Base-by-base conservation (phyloP, 2,888 invertebrate species). In the Tenodera sinensis region DNA sequence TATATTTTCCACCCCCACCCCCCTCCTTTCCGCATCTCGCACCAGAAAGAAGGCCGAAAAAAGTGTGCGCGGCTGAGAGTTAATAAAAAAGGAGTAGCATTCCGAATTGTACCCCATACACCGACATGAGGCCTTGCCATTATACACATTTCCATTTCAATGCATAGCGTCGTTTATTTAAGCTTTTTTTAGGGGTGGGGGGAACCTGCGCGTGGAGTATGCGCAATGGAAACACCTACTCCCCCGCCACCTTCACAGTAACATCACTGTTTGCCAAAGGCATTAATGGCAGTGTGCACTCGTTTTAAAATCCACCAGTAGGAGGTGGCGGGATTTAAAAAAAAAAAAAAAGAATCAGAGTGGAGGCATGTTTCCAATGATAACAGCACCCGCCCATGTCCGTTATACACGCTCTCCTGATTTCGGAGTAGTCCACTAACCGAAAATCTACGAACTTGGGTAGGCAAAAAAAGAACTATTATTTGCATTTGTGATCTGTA, bases 361-460 rank as follows among this genome's bases (percentile, higher is more conserved):
- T 93, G 93, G 93, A 92, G 93, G 93, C 93, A 93, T 93, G 93
- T 93, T 93, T 93, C 93, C 93, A 93, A 93, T 93, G 93, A 93
- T 93, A 93, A 93, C 92, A 91, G 91, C 91, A 85, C 90, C 91
- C 86, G 89, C 89, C 89, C 90, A 89, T 84, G 88, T 89, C 87
- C 89, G 42, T 42, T 42, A 42, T 42, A 42, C 42, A 42, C 42
- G 42, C 42, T 42, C 12, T 42, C 42, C 42, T 12, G 42, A 42
- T 42, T 42, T 42, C 42, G 12, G 42, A 42, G n/a, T n/a, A n/a
- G 42, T 42, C 42, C 42, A 42, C 42, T 12, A 42, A 42, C 42
- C 42, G 42, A 42, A 42, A 42, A 42, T 42, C 42, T 42, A 42
- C 12, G 42, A 42, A 42, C 42, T 42, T 42, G 12, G 42, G 42